These are phyloP conservation scores for Bolborhynchus lineola DNA, from an alignment of 2,113 vertebrate genomes.

Conservation along the genomic window DNA sequence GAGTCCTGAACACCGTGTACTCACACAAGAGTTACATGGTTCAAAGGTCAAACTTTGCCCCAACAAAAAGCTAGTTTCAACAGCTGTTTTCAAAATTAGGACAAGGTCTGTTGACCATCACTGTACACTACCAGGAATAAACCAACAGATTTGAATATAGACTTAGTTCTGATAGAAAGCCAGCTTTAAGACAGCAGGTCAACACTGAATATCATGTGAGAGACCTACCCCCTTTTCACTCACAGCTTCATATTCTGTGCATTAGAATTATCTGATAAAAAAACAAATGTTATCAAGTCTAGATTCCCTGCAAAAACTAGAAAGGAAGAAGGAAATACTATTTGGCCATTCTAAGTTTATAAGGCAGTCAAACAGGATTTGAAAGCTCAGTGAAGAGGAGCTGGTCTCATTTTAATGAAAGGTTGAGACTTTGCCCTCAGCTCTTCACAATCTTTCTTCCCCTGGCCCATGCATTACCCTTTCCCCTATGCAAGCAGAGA, in stretches of 20 bases:
- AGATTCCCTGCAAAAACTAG: not conserved
- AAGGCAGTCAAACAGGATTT: not conserved
- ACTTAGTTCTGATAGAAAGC: accelerated
- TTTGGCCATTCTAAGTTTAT: not conserved
- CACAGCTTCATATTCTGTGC: not conserved
- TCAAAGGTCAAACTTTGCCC: not conserved
- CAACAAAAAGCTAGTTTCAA: not conserved
- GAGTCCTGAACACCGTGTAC: not conserved
- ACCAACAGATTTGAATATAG: not conserved
- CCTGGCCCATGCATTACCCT: accelerated
- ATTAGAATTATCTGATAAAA: not conserved
- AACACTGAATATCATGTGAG: not conserved
- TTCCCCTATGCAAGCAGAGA: not conserved
- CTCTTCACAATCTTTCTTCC: not conserved
- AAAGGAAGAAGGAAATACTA: not conserved
- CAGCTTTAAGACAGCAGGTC: not conserved
- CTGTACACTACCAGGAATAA: accelerated
- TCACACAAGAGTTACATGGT: not conserved
- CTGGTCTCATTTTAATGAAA: not conserved
- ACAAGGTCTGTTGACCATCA: not conserved
- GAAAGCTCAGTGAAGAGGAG: not conserved
- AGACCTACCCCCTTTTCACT: not conserved
- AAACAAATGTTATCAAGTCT: not conserved
- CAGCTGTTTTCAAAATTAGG: not conserved
- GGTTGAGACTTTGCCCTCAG: not conserved